Base-by-base conservation (phyloP, 2,797 vertebrate genomes). In the Channallabes apus region DNA sequence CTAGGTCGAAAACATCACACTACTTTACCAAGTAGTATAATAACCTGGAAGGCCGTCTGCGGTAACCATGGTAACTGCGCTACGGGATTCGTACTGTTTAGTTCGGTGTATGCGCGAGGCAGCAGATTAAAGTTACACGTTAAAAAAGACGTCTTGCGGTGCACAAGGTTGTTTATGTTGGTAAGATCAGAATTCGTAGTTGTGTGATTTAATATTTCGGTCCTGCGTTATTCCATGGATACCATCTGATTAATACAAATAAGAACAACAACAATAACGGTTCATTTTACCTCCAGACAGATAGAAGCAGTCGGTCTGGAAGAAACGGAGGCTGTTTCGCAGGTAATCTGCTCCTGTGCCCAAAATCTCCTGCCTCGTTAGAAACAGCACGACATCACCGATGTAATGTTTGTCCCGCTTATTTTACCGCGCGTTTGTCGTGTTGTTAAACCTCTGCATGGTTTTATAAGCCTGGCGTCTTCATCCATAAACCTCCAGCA, bases 401-500 rank as follows among this genome's bases (percentile, higher is more conserved):
- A 59, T 59, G 29, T 12, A 15, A 77, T 24, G 29, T 22, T 61
- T 38, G 46, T 46, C 4, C 6, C 2, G 18, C 22, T 80, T 80
- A 38, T 54, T 73, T 54, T 71, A 79, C 65, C 79, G 61, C 51
- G 14, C 61, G 71, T 54, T 68, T 71, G 80, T 56, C 20, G 61
- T 20, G 59, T 6, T 59, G 35, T 62, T 58, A 18, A 68, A 27
- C 11, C 8, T 56, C 38, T 72, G n/a, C 46, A 65, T 85, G 64
- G n/a, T 65, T 38, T 46, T 68, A 24, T 54, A 62, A 64, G 32
- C 32, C 51, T 51, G 67, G 15, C 72, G 3, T 59, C 75, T 85
- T 80, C 82, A 72, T 81, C 73, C 82, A 41, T 71, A 83, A 82
- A 85, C 86, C 82, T 56, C 85, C 85, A 78, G 38, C 73, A 65